phyloP scores from a whole-genome alignment of 2,797 vertebrate genomes.

The Melanogrammus aeglefinus region DNA sequence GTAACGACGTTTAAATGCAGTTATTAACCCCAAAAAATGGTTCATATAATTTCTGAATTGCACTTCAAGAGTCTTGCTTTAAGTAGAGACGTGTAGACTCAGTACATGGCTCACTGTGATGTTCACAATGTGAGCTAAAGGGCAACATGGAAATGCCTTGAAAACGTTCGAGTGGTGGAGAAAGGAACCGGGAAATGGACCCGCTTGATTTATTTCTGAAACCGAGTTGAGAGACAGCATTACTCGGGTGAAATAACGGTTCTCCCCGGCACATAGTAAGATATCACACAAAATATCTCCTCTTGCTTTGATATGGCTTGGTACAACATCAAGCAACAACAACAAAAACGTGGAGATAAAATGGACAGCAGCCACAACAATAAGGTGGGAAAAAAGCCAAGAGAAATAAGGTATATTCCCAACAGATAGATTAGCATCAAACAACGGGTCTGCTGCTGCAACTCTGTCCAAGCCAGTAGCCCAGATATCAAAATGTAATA shows the following conservation, averaged over 20 bases:
- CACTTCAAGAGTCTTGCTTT: no score
- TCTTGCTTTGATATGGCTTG: slow-evolving; percentile 57
- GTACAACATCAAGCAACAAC: slow-evolving; percentile 33
- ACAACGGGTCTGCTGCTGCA: not conserved
- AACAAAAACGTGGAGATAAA: slow-evolving; percentile 47
- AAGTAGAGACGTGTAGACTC: slow-evolving; percentile 47
- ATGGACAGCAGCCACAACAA: slow-evolving; percentile 41
- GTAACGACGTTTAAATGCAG: not conserved
- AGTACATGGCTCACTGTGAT: slow-evolving; percentile 59
- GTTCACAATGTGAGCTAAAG: slow-evolving; percentile 44
- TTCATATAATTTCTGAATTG: not conserved
- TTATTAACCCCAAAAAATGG: not conserved
- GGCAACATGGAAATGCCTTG: slow-evolving; percentile 54
- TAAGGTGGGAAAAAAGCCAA: not conserved
- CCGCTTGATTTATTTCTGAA: slow-evolving; percentile 67
- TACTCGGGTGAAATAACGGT: slow-evolving; percentile 59
- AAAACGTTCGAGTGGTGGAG: not conserved
- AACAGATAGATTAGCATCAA: not conserved
- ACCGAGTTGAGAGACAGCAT: slow-evolving; percentile 68
- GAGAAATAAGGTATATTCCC: not conserved
- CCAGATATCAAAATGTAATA: not conserved
- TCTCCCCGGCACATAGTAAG: slow-evolving; percentile 48
- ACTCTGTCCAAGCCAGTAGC: not conserved
- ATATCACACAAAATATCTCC: slow-evolving; percentile 51
- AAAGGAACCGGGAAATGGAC: slow-evolving; percentile 34